phyloP scores from a whole-genome alignment of 2,888 invertebrate genomes.

The Schizaphis graminum region DNA sequence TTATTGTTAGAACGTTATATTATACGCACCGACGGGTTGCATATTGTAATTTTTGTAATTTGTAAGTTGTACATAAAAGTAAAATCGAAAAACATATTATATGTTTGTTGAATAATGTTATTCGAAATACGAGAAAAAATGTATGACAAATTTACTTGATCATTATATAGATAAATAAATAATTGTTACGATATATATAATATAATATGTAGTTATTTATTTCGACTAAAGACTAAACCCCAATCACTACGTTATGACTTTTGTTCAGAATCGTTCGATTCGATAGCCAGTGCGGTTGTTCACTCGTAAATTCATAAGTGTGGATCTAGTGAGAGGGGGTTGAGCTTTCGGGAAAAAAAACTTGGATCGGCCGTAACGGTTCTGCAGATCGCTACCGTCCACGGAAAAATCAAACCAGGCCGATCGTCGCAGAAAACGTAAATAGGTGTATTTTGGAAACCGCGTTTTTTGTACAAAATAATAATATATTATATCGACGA shows the following conservation, averaged over 20 bases:
- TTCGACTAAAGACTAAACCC: not conserved
- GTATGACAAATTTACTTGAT: constrained; percentile 25
- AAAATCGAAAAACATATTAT: constrained; percentile 11
- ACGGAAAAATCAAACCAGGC: not conserved
- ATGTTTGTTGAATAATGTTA: constrained; percentile 51
- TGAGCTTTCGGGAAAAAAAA: not conserved
- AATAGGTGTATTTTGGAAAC: not conserved
- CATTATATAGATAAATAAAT: constrained; percentile 49
- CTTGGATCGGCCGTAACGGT: not conserved
- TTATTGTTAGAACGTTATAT: constrained; percentile 62
- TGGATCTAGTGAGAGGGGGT: not conserved
- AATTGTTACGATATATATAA: constrained; percentile 49
- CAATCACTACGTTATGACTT: not conserved
- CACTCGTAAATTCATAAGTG: not conserved
- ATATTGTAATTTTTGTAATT: constrained; percentile 56
- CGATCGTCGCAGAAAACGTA: not conserved
- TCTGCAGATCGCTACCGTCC: not conserved
- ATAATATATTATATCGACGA: not conserved
- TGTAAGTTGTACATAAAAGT: constrained; percentile 47
- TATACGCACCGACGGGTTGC: not conserved
- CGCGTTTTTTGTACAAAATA: not conserved
- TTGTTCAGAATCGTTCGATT: not conserved
- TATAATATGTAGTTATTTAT: not conserved
- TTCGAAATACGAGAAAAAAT: constrained; percentile 22
- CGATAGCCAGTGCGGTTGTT: not conserved